Evolutionary conservation across 1,140 invertebrate genomes (phyloP).

Genomic region (Leptinotarsa lineolata): DNA sequence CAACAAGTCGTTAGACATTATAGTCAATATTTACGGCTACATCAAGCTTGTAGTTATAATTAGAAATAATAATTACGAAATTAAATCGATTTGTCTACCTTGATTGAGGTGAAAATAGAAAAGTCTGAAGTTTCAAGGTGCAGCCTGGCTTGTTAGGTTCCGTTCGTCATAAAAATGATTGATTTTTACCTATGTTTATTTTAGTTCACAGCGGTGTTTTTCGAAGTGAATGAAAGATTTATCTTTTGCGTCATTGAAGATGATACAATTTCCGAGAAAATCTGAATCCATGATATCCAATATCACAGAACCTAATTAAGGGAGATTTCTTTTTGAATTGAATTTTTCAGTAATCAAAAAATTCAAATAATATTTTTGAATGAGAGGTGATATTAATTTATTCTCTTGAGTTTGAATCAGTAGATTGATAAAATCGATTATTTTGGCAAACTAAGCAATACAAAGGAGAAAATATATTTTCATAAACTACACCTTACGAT

Average conservation of each 20-base stretch:
- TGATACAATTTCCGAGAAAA: slow-evolving; percentile 4
- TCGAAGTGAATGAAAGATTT: background rate
- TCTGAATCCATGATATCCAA: background rate
- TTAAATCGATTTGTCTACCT: background rate
- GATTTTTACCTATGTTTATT: slow-evolving; percentile 6
- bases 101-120: background rate
- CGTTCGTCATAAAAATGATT: slow-evolving; percentile 1
- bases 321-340: no score
- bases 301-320: no score
- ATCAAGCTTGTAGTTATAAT: background rate
- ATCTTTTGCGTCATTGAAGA: background rate
- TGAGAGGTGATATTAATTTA: no score
- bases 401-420: no score
- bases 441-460: no score
- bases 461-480: no score
- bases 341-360: no score
- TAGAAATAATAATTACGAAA: background rate
- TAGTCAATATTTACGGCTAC: background rate
- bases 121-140: background rate
- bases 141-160: background rate
- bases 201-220: background rate
- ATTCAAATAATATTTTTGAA: no score
- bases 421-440: no score
- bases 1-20: background rate
- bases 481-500: no score